These are phyloP conservation scores for Nymphalis urticae DNA, from an alignment of 2,888 invertebrate species.

Conservation along the genomic window DNA sequence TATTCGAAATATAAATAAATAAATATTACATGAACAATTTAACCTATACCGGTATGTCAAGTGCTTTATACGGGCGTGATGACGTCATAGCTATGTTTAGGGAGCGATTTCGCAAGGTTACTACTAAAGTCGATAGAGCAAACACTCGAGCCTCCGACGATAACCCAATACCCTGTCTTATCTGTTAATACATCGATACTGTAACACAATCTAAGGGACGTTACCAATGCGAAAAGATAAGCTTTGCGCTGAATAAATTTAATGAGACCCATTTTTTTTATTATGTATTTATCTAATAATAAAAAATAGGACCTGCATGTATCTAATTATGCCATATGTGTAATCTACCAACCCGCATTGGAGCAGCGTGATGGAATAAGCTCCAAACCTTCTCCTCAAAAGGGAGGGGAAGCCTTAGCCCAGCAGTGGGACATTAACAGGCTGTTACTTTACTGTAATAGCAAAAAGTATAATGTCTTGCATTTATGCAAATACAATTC, in stretches of 20 bases:
- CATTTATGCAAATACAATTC: too few species aligned
- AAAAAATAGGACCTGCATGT: too few species aligned
- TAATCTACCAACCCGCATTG: too few species aligned
- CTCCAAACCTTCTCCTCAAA: too few species aligned
- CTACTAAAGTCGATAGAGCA: conserved; percentile 15
- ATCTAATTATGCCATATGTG: too few species aligned
- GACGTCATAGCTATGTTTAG: conserved; percentile 9
- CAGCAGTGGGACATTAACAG: too few species aligned
- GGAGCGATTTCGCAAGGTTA: conserved; percentile 13
- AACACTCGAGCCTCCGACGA: conserved; percentile 38
- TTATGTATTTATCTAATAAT: background rate
- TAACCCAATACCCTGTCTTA: conserved; percentile 56
- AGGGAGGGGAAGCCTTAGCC: too few species aligned
- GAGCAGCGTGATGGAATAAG: too few species aligned
- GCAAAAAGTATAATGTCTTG: too few species aligned
- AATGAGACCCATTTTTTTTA: conserved; percentile 9
- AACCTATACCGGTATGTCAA: background rate
- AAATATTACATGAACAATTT: background rate
- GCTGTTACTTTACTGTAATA: too few species aligned
- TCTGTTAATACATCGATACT: conserved; percentile 41
- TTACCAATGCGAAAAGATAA: conserved; percentile 18
- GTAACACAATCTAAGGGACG: conserved; percentile 19
- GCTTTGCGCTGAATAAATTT: conserved; percentile 10
- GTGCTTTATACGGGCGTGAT: background rate
- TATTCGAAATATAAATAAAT: background rate